Evolutionary conservation across 1,140 invertebrate species (phyloP).

Genomic region (Grapholita molesta): DNA sequence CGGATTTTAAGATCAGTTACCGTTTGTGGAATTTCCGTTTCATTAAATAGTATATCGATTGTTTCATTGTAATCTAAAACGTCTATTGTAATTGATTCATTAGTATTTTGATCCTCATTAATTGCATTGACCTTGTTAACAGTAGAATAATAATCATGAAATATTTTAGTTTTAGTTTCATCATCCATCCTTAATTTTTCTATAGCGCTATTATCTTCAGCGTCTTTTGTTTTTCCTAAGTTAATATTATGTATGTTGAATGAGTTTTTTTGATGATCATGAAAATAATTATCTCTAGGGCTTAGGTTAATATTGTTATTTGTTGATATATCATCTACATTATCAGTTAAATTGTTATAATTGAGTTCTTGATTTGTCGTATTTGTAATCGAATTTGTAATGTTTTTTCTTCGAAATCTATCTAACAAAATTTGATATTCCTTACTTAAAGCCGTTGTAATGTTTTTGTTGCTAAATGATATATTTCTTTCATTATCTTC

Average conservation of each 20-base stretch:
- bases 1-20: constrained; percentile 17
- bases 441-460: constrained; percentile 27
- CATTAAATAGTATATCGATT: constrained; percentile 17
- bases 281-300: neutral
- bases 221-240: neutral
- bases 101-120: constrained; percentile 25
- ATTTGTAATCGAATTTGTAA: constrained; percentile 23
- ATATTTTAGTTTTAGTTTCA: constrained; percentile 52
- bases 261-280: neutral
- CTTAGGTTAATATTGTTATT: constrained; percentile 1
- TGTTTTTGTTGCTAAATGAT: constrained; percentile 2
- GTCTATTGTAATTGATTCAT: constrained; percentile 8
- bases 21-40: constrained; percentile 17
- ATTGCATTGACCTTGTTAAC: constrained; percentile 38
- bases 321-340: neutral
- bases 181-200: constrained; percentile 62
- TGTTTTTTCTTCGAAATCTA: constrained; percentile 54
- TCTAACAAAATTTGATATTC: constrained; percentile 47
- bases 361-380: constrained; percentile 17
- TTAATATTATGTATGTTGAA: neutral
- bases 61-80: constrained; percentile 19
- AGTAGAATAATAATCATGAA: constrained; percentile 57
- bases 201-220: constrained; percentile 41
- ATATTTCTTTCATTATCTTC: neutral
- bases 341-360: neutral